Conservation (phyloP, 2,888 invertebrate genomes). For the Oeneis ivallda region DNA sequence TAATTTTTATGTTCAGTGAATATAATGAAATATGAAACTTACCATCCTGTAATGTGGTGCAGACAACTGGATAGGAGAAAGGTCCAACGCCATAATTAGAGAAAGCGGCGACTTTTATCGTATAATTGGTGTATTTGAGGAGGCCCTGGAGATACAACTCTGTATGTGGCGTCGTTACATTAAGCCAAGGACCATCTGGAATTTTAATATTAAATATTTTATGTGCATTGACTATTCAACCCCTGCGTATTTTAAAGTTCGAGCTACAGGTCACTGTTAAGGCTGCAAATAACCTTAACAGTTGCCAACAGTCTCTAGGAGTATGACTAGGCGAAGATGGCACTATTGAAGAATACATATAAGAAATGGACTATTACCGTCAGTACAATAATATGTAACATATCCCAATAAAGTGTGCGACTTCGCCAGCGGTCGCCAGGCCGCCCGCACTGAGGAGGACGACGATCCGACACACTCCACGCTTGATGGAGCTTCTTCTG, state of each 20-base stretch:
- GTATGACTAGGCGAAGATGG: no score
- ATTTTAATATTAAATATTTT: conserved; percentile 2
- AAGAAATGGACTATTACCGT: conserved; percentile 52
- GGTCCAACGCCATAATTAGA: conserved; percentile 92
- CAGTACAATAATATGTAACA: conserved; percentile 87
- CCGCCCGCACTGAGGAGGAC: conserved; percentile 88
- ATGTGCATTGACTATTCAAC: no score
- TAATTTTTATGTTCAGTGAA: neutral
- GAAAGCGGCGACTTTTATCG: conserved; percentile 90
- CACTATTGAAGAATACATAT: no score
- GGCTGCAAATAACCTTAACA: no score
- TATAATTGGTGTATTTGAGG: conserved; percentile 92
- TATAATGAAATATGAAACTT: conserved; percentile 45
- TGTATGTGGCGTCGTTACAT: conserved; percentile 85
- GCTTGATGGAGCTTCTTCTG: conserved; percentile 87
- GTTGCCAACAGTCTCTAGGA: no score
- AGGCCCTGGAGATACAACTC: conserved; percentile 90
- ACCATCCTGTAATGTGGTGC: conserved; percentile 93
- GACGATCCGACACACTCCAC: conserved; percentile 88
- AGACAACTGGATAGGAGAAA: conserved; percentile 87
- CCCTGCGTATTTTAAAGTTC: no score
- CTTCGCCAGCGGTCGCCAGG: conserved; percentile 86
- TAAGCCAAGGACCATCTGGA: conserved; percentile 70
- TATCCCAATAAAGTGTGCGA: conserved; percentile 87
- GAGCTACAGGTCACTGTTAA: neutral